Conservation (phyloP, 2,888 invertebrate genomes). For the Agrenia bidenticulata region DNA sequence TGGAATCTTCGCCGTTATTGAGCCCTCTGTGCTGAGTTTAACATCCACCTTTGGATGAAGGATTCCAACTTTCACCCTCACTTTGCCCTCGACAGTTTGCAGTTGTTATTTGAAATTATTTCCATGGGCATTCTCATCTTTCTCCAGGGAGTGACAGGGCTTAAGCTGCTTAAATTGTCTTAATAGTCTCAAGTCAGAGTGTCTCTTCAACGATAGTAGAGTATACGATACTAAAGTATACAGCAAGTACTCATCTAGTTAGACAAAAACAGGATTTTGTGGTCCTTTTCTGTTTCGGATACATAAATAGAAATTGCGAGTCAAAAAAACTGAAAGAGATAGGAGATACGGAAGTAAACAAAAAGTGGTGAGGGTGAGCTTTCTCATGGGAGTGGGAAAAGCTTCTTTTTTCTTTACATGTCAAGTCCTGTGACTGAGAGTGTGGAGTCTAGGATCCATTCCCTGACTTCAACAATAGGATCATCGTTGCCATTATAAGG, state of each 20-base stretch:
- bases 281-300: background rate
- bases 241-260: background rate
- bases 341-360: too few relatives aligned
- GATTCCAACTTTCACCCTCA: constrained; percentile 4
- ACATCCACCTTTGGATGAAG: background rate
- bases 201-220: too few relatives aligned
- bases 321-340: background rate
- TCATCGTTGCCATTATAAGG: constrained; percentile 15
- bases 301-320: background rate
- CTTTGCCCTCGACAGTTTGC: constrained; percentile 10
- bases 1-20: constrained; percentile 14
- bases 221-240: background rate
- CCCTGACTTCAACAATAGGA: constrained; percentile 7
- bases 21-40: background rate
- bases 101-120: too few relatives aligned
- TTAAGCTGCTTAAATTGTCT: constrained; percentile 11
- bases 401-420: constrained; percentile 5
- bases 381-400: constrained; percentile 6
- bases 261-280: too few relatives aligned
- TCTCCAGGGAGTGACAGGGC: background rate
- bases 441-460: background rate
- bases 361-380: background rate
- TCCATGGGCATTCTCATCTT: background rate
- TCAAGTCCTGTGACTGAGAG: background rate
- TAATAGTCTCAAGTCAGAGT: constrained; percentile 12